A percentile compares a stretch with the other conserved stretches of the same genome.
Evolutionary conservation across 2,888 invertebrate genomes (phyloP).

Genomic region (Nebria salina): DNA sequence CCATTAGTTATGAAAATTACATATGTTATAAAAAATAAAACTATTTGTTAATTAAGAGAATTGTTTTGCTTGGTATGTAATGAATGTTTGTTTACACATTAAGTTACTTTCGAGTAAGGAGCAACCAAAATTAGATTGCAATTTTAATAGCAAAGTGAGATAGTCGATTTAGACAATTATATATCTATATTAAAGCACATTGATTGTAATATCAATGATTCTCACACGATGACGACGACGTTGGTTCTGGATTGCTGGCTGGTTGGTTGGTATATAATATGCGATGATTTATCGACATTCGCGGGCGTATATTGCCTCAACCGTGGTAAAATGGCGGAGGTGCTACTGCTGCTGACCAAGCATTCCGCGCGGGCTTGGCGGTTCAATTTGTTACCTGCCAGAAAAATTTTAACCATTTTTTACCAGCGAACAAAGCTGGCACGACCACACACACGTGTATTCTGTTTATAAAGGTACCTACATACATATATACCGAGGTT

Average conservation of each 20-base stretch:
- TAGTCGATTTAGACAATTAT: too few species aligned
- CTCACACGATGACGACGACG: neutral
- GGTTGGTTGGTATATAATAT: neutral
- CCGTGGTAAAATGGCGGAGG: neutral
- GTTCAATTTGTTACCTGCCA: slow-evolving; percentile 45
- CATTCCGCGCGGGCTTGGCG: slow-evolving; percentile 11
- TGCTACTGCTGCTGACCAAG: slow-evolving; percentile 6
- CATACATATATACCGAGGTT: neutral
- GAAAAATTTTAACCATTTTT: slow-evolving; percentile 43
- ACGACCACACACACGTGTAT: neutral
- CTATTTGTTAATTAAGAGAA: too few species aligned
- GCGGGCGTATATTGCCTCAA: slow-evolving; percentile 13
- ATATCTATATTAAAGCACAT: neutral
- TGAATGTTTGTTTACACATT: too few species aligned
- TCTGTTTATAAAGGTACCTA: neutral
- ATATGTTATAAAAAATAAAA: too few species aligned
- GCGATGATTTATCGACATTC: slow-evolving; percentile 42
- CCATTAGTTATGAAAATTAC: too few species aligned
- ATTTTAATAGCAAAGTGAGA: too few species aligned
- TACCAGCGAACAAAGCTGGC: slow-evolving; percentile 21
- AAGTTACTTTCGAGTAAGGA: too few species aligned
- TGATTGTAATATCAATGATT: neutral
- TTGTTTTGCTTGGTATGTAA: too few species aligned
- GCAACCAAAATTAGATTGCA: too few species aligned
- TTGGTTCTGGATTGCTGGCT: neutral